A percentile compares a stretch with the other conserved stretches of the same genome.
Evolutionary conservation across 1,140 invertebrate species (phyloP).

Genomic region (Acromyrmex charruanus): DNA sequence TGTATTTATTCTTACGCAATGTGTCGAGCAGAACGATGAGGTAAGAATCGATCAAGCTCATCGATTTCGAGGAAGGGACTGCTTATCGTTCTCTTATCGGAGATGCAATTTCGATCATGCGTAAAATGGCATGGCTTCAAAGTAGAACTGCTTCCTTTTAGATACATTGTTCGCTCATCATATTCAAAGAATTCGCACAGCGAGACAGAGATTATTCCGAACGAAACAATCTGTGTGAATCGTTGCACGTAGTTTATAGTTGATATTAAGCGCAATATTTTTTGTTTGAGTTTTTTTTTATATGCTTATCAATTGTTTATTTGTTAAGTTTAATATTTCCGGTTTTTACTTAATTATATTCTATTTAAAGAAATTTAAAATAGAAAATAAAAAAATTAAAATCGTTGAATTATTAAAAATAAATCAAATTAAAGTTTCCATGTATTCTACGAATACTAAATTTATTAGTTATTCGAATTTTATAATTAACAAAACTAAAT

Average conservation of each 20-base stretch:
- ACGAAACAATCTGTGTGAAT: neutral
- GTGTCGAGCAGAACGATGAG: neutral
- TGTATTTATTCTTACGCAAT: neutral
- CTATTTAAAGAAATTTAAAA: too few species aligned
- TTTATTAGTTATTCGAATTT: neutral
- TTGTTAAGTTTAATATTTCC: neutral
- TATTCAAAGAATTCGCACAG: too few species aligned
- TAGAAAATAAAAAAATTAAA: too few species aligned
- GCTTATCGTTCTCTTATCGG: neutral
- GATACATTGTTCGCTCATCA: neutral
- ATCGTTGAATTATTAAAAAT: neutral
- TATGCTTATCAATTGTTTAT: too few species aligned
- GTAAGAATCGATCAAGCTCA: conserved; percentile 17
- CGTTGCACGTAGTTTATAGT: neutral
- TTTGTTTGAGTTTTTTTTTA: too few species aligned
- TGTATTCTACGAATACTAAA: neutral
- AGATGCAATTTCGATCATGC: conserved; percentile 28
- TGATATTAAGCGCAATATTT: neutral
- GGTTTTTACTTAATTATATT: neutral
- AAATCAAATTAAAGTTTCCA: neutral
- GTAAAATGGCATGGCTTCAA: conserved; percentile 43
- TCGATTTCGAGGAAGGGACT: neutral
- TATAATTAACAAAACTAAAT: neutral
- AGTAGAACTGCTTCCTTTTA: conserved; percentile 36
- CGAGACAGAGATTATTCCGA: neutral